Conservation (phyloP, 2,797 vertebrate genomes). For the Delichon dasypus region DNA sequence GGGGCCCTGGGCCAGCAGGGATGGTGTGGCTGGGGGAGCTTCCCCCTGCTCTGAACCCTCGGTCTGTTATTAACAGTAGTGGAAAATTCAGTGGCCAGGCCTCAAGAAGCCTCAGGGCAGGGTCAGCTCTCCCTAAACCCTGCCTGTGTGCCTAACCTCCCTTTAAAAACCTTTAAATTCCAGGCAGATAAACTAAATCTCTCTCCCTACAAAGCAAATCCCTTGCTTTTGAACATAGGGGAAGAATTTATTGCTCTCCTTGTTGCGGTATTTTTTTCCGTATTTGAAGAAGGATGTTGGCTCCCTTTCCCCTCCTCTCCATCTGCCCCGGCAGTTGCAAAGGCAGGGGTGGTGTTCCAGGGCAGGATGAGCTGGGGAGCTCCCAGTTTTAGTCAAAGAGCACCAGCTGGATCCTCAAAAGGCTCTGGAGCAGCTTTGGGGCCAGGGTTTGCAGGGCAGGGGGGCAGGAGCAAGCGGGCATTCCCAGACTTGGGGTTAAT, state of each 20-base stretch:
- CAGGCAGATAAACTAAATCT: conserved; percentile 5
- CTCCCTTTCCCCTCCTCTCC: background rate
- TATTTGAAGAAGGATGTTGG: background rate
- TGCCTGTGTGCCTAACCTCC: background rate
- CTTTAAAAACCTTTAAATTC: background rate
- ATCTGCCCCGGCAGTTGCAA: background rate
- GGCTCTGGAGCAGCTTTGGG: background rate
- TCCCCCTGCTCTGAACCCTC: background rate
- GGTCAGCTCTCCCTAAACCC: background rate
- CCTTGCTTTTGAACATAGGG: background rate
- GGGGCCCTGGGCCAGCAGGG: background rate
- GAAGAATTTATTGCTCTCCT: background rate
- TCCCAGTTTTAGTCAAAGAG: background rate
- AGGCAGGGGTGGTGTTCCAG: fast-evolving
- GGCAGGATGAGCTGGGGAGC: background rate
- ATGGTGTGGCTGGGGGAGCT: background rate
- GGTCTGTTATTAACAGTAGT: background rate
- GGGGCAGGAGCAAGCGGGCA: background rate
- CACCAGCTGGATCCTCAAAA: fast-evolving
- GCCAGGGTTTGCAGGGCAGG: background rate
- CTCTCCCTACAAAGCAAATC: conserved; percentile 21
- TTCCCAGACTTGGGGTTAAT: background rate
- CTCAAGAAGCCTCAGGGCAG: background rate
- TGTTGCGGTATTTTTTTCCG: background rate
- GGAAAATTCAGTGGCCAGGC: background rate